Evolutionary conservation across 2,888 invertebrate genomes (phyloP), one percentile per base, ranked within the genome.

Genomic region (Eumerus sabulonum): DNA sequence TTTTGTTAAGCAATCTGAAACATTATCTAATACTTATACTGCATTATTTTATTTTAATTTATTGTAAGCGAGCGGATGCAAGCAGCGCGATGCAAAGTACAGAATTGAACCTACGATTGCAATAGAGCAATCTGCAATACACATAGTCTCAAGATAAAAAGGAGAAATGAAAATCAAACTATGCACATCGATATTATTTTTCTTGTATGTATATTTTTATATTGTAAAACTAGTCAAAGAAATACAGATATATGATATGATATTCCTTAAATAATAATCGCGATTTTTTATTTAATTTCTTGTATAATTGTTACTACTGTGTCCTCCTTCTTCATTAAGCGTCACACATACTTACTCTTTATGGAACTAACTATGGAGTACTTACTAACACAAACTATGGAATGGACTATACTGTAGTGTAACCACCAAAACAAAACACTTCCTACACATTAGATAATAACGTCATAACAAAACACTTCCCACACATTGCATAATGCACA

Each of bases 191-290:
- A 51, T 56, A 56, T 63, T 18, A 67, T 79, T 79, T 73, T 73
- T 63, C 73, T 73, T 73, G 62, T 27, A 27, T 27, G 27, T 73
- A 79, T 79, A 79, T 79, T 79, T 79, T 79, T 79, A 79, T 79
- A 79, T 68, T 59, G 67, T 77, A 73, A 79, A 73, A 79, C 77
- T 79, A 79, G 77, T 79, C 77, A 76, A 72, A 77, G 62, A 73
- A 44, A 73, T 62, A 73, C 63, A 68, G 53, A 76, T 60, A 74
- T 54, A 73, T 67, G 11, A 60, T 73, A 60, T 73, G 45, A 77
- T 77, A 72, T 42, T 48, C 76, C 64, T 48, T 59, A 18, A 57
- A 59, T 62, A 62, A 27, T n/a, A n/a, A 7, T 40, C 45, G 45
- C 35, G 50, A 27, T 27, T 27, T 27, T 27, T 27, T 27, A 27